Evolutionary conservation across 2,888 invertebrate genomes (phyloP).

Genomic region (Torymus texanus): DNA sequence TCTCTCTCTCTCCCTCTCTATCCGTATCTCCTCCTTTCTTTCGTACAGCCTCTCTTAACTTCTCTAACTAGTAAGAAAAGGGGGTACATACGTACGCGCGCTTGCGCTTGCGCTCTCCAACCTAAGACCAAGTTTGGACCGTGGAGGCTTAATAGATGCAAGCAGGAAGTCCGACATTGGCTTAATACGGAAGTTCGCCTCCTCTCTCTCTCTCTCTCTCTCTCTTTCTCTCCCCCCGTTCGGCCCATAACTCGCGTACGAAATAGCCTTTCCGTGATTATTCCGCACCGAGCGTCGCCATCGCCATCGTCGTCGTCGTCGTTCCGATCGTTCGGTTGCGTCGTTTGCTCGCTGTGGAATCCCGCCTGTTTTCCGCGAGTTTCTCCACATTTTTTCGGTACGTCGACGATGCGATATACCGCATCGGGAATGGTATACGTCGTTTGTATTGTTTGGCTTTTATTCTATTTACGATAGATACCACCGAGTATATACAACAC

Average conservation of each 20-base stretch:
- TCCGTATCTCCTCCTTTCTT: not conserved
- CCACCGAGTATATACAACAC: too few species aligned
- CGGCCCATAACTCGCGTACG: constrained; percentile 43
- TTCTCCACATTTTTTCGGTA: constrained; percentile 6
- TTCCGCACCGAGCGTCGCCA: constrained; percentile 3
- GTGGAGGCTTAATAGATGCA: constrained; percentile 51
- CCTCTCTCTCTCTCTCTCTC: constrained; percentile 12
- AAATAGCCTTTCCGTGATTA: constrained; percentile 49
- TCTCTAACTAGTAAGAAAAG: constrained; percentile 21
- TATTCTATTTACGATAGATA: too few species aligned
- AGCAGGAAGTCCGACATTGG: constrained; percentile 56
- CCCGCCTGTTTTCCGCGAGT: not conserved
- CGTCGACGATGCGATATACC: too few species aligned
- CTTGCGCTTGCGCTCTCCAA: too few species aligned
- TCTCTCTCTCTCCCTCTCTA: not conserved
- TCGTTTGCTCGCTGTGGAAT: not conserved
- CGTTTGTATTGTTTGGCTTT: not conserved
- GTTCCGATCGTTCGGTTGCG: not conserved
- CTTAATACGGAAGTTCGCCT: constrained; percentile 55
- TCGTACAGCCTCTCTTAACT: not conserved
- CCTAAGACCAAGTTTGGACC: constrained; percentile 53
- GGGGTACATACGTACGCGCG: not conserved
- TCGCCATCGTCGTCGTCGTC: too few species aligned
- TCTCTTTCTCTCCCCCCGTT: not conserved
- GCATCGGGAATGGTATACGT: too few species aligned